Base-by-base conservation (phyloP, 2,113 vertebrate species). In the Sisor rabdophorus region DNA sequence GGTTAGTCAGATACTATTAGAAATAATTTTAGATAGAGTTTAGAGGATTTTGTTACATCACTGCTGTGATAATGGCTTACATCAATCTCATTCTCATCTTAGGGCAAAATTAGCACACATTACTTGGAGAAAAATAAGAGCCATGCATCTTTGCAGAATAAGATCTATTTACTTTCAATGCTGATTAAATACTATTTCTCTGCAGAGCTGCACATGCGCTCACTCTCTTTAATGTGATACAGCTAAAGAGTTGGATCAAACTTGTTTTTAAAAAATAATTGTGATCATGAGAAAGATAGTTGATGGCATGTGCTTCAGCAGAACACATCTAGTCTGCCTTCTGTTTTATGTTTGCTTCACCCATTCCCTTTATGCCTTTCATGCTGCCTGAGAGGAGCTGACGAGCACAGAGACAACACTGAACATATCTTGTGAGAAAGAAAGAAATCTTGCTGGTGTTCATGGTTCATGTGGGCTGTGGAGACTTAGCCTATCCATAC, bases 121-220 rank as follows among this genome's bases (percentile, higher is more conserved):
- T n/a, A 32, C 50, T 71, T 71, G 32, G 36, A 54, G 11, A 30
- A 50, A 71, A 63, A 78, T 63, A 40, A 63, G 16, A 52, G 44
- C 58, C 53, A 30, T 52, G 56, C 53, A 36, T 8, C 67, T 71
- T 60, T 53, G 44, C 53, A 30, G 10, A 9, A 11, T 5, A 44
- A 50, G 53, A 54, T 13, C 13, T 40, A 30, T 59, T 76, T 32
- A 22, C 11, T 32, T 32, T 32, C 20, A 11, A 44, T 30, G 36
- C 10, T 22, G 52, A 73, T 48, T 17, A 47, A 26, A 72, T 40
- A 56, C 61, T 2, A 30, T 22, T 8, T 19, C 15, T 59, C 8
- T 26, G 32, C 11, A 44, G 20, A 19, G 22, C 28, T 22, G n/a
- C 70, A 40, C 30, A 16, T 71, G 70, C 8, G 30, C 22, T 26